Evolutionary conservation across 2,888 invertebrate genomes (phyloP).

Genomic region (Sinohyriopsis cumingii): DNA sequence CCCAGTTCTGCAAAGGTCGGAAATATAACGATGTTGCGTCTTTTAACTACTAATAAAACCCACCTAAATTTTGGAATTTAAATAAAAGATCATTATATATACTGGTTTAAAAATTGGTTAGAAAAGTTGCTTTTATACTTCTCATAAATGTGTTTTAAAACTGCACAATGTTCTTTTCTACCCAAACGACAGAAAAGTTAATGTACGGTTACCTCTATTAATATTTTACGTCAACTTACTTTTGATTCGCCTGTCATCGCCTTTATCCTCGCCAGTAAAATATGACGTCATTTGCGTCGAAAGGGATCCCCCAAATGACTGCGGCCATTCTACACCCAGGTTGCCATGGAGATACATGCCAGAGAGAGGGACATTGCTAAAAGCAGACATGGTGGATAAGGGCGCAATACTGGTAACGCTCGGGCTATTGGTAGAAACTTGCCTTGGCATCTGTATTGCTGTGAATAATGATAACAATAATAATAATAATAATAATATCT

Average conservation of each 20-base stretch:
- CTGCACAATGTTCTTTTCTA: no score
- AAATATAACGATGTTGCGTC: no score
- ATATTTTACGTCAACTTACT: background rate
- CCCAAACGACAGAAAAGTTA: no score
- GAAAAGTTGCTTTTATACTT: no score
- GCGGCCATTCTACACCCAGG: conserved; percentile 56
- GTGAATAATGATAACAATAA: conserved; percentile 1
- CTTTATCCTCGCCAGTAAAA: conserved; percentile 20
- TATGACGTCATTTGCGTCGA: conserved; percentile 42
- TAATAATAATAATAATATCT: no score
- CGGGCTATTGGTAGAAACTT: no score
- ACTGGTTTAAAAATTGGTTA: no score
- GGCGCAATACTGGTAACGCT: conserved; percentile 7
- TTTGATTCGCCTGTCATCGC: conserved; percentile 2
- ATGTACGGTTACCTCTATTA: background rate
- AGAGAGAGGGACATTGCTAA: conserved; percentile 55
- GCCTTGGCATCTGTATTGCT: conserved; percentile 25
- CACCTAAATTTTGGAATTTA: no score
- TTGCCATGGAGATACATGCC: conserved; percentile 60
- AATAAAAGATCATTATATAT: no score
- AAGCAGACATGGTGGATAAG: conserved; percentile 38
- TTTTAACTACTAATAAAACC: no score
- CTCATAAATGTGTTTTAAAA: no score
- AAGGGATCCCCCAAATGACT: conserved; percentile 41
- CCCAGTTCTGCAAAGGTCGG: no score